Conservation (phyloP, 1,140 invertebrate genomes). For the Globodera rostochiensis region DNA sequence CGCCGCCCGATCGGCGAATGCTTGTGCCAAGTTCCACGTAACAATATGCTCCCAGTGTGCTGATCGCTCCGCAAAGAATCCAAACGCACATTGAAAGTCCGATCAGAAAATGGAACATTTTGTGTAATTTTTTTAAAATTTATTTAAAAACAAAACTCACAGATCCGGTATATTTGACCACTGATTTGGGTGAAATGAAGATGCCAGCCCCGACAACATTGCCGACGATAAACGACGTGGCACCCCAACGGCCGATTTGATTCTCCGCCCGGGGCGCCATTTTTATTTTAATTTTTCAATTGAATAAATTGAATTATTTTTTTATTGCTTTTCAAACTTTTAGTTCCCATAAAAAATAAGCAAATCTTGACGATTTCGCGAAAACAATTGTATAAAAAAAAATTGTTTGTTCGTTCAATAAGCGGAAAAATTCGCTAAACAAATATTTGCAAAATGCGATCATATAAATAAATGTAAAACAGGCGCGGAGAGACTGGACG, state of each 20-base stretch:
- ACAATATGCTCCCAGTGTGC: conserved; percentile 65
- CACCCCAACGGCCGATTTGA: conserved; percentile 55
- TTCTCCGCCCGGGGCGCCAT: conserved; percentile 3
- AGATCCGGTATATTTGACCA: conserved; percentile 53
- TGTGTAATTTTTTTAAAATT: not conserved
- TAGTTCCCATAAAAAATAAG: too few relatives aligned
- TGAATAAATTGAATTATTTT: too few relatives aligned
- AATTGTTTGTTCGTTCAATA: too few relatives aligned
- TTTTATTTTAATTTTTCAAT: too few relatives aligned
- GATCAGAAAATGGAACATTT: conserved; percentile 32
- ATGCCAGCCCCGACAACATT: conserved; percentile 92
- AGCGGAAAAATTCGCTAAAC: too few relatives aligned
- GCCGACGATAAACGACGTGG: conserved; percentile 75
- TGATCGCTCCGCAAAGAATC: conserved; percentile 47
- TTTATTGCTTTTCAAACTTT: too few relatives aligned
- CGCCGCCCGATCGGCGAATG: conserved; percentile 50
- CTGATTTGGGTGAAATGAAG: conserved; percentile 82
- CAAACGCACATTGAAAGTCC: conserved; percentile 52
- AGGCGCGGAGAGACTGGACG: too few relatives aligned
- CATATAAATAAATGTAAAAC: too few relatives aligned
- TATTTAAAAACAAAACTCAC: conserved; percentile 5
- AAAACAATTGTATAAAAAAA: too few relatives aligned
- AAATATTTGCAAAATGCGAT: too few relatives aligned
- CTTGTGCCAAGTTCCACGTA: conserved; percentile 54
- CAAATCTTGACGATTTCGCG: too few relatives aligned